Base-by-base conservation (phyloP, 2,113 vertebrate genomes). In the Albula glossodonta region DNA sequence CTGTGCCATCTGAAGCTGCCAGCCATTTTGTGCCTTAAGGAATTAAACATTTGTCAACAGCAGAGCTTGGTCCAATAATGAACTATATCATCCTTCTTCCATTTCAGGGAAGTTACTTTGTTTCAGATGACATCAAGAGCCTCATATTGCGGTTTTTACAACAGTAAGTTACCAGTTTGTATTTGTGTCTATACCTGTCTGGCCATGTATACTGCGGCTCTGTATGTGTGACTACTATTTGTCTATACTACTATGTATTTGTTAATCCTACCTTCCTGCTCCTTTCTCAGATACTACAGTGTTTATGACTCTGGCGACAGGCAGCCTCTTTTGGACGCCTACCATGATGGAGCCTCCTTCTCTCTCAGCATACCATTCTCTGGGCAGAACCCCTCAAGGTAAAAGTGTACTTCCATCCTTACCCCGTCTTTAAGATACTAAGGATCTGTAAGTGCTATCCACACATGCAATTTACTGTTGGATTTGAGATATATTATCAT, bases 301-400 rank as follows among this genome's bases (percentile, higher is more conserved):
- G 93, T 97, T 52, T 98, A 98, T 8, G 97, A 98, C 92, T 97
- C 97, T 0, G 96, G 94, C 53, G 92, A 97, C 92, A 93, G 97
- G 60, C 97, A 98, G 86, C 95, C 95, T 0, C 94, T 98, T 10
- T 91, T 98, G n/a, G 95, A 98, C 0, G 97, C 97, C 51, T 98
- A 98, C 90, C 97, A 98, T 52, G 97, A 98, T 49, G 96, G 95
- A 0, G 97, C 97, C 10, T 97, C 95, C 52, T 97, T 97, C 81
- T 98, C 97, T 0, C 90, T 98, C 52, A 96, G 96, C 87, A 96
- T 96, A 52, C 96, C 97, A 0, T 94, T 91, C 87, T 87, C 91
- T 5, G 90, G 88, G 51, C 96, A 96, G 82, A 97, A 96, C 90
- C 94, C 95, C 3, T 92, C 95, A 31, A 96, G 97, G 97, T 98